A percentile compares a stretch with the other conserved stretches of the same genome.
Conservation (phyloP, 2,797 vertebrate species). For the Lagodon rhomboides region DNA sequence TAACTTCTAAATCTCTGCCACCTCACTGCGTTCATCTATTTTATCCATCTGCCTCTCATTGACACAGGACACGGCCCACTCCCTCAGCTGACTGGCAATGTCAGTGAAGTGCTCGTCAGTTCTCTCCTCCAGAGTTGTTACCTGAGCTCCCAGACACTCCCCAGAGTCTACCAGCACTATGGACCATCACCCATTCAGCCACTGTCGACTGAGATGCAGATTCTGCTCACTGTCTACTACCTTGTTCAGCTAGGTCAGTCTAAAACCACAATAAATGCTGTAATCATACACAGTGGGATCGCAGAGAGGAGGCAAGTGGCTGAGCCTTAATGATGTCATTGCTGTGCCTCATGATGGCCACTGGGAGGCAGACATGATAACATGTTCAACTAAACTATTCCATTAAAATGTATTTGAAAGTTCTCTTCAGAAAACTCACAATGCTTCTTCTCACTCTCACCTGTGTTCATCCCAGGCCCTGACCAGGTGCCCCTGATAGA, state of each 20-base stretch:
- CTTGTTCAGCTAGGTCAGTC: constrained; percentile 96
- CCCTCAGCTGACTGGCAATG: constrained; percentile 93
- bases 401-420: not conserved
- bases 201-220: constrained; percentile 96
- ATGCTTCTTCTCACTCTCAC: constrained; percentile 11
- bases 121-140: constrained; percentile 94
- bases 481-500: constrained; percentile 97
- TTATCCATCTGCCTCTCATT: constrained; percentile 15
- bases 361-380: not conserved
- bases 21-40: constrained; percentile 7
- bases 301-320: not conserved
- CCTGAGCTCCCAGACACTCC: constrained; percentile 92
- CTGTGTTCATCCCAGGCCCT: constrained; percentile 83
- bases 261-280: not conserved
- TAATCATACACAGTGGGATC: not conserved
- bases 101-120: constrained; percentile 92
- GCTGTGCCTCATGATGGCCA: constrained; percentile 19
- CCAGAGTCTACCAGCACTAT: constrained; percentile 92
- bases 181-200: constrained; percentile 91
- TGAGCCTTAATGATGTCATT: not conserved
- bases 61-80: constrained; percentile 93
- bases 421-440: not conserved
- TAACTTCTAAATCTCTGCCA: not conserved
- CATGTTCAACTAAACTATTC: not conserved
- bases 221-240: constrained; percentile 97